phyloP scores from a whole-genome alignment of 2,113 vertebrate genomes.

The Polyodon spathula region DNA sequence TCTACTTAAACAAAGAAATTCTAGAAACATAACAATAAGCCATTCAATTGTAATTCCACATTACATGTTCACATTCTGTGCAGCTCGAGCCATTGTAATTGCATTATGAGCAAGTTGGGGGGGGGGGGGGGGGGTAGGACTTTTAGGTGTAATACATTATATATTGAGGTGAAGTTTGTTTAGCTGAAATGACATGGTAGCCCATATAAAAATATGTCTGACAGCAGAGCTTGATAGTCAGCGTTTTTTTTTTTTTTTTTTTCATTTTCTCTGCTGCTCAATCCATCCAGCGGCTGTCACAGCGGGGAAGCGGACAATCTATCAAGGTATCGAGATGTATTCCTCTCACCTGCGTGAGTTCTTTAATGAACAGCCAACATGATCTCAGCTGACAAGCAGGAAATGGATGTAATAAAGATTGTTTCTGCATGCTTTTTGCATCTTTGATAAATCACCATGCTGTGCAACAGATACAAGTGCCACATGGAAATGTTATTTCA shows the following conservation, averaged over 20 bases:
- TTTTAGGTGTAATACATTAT: conserved; percentile 67
- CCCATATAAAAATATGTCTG: conserved; percentile 95
- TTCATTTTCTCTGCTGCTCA: conserved; percentile 91
- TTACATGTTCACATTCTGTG: conserved; percentile 63
- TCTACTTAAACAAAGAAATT: conserved; percentile 44
- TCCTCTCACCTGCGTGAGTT: conserved; percentile 98
- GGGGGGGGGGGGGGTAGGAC: conserved; percentile 46
- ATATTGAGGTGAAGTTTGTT: conserved; percentile 70
- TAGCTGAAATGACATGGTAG: conserved; percentile 86
- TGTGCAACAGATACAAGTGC: conserved; percentile 56
- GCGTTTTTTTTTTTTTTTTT: conserved; percentile 62
- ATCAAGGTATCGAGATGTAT: conserved; percentile 98
- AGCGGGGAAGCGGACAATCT: conserved; percentile 99
- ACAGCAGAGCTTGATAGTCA: conserved; percentile 90
- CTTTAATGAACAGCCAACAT: conserved; percentile 99
- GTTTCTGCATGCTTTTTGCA: conserved; percentile 99
- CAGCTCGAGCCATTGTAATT: conserved; percentile 69
- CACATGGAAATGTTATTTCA: conserved; percentile 96
- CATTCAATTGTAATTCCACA: conserved; percentile 67
- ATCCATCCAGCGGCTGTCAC: conserved; percentile 99
- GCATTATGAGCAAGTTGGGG: conserved; percentile 47
- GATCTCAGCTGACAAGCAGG: conserved; percentile 99
- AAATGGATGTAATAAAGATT: conserved; percentile 99
- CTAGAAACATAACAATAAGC: conserved; percentile 36
- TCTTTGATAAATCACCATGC: conserved; percentile 99